Evolutionary conservation across 2,113 vertebrate species (phyloP).

Genomic region (Pseudopipra pipra): DNA sequence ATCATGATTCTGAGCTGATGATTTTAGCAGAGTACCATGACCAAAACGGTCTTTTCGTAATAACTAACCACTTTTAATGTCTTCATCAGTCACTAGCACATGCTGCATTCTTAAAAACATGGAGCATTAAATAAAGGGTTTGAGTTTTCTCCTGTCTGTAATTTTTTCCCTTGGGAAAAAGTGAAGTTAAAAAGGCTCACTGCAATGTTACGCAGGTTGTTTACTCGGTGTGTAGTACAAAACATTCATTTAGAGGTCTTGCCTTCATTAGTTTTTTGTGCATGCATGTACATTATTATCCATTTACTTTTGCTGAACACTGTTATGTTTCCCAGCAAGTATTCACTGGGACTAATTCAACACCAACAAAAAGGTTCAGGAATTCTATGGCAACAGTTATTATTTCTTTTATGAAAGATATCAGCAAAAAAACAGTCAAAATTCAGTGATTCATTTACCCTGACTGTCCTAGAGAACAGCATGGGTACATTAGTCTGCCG

Average conservation of each 20-base stretch:
- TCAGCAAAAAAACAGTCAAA: neutral
- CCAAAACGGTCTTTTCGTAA: neutral
- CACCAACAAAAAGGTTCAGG: slow-evolving; percentile 46
- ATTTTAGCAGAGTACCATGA: neutral
- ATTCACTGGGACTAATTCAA: slow-evolving; percentile 31
- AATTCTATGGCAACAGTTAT: slow-evolving; percentile 32
- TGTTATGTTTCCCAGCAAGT: neutral
- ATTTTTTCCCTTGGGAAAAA: neutral
- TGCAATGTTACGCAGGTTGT: neutral
- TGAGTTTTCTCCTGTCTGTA: neutral
- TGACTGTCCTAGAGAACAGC: neutral
- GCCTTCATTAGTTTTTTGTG: neutral
- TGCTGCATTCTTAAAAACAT: neutral
- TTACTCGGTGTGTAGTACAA: neutral
- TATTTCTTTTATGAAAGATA: neutral
- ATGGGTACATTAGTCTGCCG: slow-evolving; percentile 10
- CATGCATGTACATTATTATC: neutral
- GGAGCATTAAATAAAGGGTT: neutral
- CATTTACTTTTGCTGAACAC: neutral
- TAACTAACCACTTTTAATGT: neutral
- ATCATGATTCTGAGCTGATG: neutral
- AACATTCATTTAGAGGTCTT: neutral
- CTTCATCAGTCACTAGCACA: neutral
- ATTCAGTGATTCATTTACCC: slow-evolving; percentile 50
- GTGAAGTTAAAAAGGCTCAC: neutral